Conservation (phyloP, 2,113 vertebrate species). For the Mesoclemmys tuberculata region DNA sequence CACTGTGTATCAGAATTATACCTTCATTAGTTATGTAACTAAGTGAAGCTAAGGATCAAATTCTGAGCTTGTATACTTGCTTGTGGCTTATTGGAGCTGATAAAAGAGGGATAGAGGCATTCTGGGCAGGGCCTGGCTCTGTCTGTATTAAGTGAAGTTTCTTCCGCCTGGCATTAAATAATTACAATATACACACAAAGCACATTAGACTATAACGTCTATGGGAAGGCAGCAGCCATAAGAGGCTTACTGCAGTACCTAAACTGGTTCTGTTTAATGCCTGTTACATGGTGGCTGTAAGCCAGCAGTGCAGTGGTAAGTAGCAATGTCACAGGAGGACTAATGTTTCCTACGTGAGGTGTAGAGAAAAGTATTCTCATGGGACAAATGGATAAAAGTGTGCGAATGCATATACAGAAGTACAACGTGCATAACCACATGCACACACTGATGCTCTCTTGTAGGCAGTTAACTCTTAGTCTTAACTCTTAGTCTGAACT, state of each 20-base stretch:
- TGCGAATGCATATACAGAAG: not conserved
- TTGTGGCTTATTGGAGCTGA: not conserved
- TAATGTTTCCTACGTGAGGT: not conserved
- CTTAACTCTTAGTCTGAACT: too few relatives aligned
- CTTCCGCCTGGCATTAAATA: not conserved
- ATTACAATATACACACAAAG: not conserved
- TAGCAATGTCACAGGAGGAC: not conserved
- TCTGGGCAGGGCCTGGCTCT: not conserved
- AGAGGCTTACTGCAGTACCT: not conserved
- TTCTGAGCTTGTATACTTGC: not conserved
- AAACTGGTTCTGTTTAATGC: not conserved
- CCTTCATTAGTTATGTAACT: constrained; percentile 16
- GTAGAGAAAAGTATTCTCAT: fast-evolving
- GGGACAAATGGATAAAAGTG: fast-evolving
- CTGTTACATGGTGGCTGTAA: not conserved
- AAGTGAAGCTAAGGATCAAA: constrained; percentile 37
- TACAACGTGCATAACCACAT: not conserved
- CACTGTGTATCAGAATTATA: not conserved
- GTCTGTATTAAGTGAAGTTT: not conserved
- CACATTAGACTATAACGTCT: constrained; percentile 3
- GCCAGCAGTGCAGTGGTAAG: not conserved
- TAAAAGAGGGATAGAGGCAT: not conserved
- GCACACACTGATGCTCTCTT: not conserved
- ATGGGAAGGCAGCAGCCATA: not conserved
- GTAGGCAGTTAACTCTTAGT: too few relatives aligned